phyloP scores from a whole-genome alignment of 2,113 vertebrate species.

The Hippotragus niger region DNA sequence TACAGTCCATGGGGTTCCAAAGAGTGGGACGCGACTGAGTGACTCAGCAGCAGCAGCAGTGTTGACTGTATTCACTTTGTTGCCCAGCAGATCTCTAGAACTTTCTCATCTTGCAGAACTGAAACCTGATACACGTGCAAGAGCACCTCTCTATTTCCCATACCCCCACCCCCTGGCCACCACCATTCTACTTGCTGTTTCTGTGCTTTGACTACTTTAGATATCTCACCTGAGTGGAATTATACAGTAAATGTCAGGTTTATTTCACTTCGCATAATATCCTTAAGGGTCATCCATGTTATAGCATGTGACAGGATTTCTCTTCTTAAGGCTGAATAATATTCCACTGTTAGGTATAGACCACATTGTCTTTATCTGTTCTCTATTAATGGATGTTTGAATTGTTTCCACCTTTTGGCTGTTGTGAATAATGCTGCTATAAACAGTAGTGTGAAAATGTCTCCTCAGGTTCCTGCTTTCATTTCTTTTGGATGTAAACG shows the following conservation, averaged over 20 bases:
- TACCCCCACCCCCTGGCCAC: accelerated
- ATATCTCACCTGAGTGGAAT: neutral
- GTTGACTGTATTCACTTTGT: neutral
- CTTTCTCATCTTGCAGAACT: neutral
- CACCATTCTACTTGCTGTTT: neutral
- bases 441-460: neutral
- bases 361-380: neutral
- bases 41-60: neutral
- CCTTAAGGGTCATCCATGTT: neutral
- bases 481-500: neutral
- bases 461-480: neutral
- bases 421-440: neutral
- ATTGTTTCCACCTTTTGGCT: neutral
- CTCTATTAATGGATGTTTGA: neutral
- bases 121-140: neutral
- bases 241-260: neutral
- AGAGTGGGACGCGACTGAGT: neutral
- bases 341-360: neutral
- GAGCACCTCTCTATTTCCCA: neutral
- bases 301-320: neutral
- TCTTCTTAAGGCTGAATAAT: neutral
- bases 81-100: neutral
- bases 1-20: neutral
- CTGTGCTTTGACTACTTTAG: neutral
- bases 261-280: neutral